Conservation (phyloP, 2,888 invertebrate species). For the Archips xylosteana region DNA sequence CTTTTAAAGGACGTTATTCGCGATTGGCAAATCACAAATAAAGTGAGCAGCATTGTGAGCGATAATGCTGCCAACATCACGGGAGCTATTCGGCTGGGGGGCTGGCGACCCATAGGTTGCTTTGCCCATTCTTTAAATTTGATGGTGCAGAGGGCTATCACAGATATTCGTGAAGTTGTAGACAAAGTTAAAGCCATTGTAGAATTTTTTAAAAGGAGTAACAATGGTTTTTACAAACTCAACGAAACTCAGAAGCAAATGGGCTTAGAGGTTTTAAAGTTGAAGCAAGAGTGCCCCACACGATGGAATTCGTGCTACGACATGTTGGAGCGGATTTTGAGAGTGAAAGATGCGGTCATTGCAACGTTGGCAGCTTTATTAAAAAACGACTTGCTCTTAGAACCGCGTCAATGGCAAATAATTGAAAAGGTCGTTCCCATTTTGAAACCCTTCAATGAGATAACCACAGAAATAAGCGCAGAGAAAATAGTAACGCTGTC, state of each 20-base stretch:
- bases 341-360: neutral
- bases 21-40: neutral
- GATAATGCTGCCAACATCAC: too few relatives aligned
- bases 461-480: neutral
- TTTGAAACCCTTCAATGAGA: conserved; percentile 12
- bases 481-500: neutral
- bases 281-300: conserved; percentile 13
- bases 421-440: neutral
- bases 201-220: conserved; percentile 12
- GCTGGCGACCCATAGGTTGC: neutral
- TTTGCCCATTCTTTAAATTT: conserved; percentile 24
- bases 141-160: neutral
- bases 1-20: too few relatives aligned
- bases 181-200: neutral
- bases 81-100: too few relatives aligned
- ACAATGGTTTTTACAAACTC: neutral
- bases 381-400: neutral
- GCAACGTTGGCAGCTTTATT: neutral
- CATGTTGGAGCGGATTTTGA: conserved; percentile 1
- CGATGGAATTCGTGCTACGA: conserved; percentile 15
- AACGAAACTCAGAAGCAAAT: neutral
- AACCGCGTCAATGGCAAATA: conserved; percentile 1
- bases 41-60: too few relatives aligned
- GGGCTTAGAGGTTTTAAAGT: neutral
- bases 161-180: neutral